phyloP scores from a whole-genome alignment of 1,140 invertebrate genomes.

The Stratiolaelaps scimitus region DNA sequence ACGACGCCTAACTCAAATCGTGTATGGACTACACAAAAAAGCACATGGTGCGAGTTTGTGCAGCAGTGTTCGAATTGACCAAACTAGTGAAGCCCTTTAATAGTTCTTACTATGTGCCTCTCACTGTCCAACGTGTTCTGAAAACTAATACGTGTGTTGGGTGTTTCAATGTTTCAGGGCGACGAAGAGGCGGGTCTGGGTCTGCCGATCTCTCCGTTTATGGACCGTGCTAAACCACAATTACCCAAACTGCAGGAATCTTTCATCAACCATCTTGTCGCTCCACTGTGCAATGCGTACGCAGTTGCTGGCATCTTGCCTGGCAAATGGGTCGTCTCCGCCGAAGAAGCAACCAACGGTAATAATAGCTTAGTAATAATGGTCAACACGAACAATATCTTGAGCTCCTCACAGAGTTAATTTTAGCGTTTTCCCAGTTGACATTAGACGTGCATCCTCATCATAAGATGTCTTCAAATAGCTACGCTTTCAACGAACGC shows the following conservation, averaged over 20 bases:
- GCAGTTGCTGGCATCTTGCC: slow-evolving; percentile 50
- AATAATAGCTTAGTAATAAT: not conserved
- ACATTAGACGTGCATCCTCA: too few species aligned
- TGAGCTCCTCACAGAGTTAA: too few species aligned
- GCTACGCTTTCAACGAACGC: too few species aligned
- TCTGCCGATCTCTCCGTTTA: slow-evolving; percentile 52
- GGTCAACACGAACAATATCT: too few species aligned
- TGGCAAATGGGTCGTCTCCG: slow-evolving; percentile 37
- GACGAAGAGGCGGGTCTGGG: slow-evolving; percentile 50
- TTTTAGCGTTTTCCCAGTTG: too few species aligned
- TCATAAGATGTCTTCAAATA: too few species aligned
- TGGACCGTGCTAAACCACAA: slow-evolving; percentile 51
- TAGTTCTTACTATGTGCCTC: too few species aligned
- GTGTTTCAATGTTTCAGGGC: slow-evolving; percentile 43
- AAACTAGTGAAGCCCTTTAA: too few species aligned
- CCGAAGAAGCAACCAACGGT: slow-evolving; percentile 23
- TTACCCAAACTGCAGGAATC: slow-evolving; percentile 53
- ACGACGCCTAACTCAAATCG: too few species aligned
- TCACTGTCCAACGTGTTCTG: too few species aligned
- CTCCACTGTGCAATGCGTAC: slow-evolving; percentile 50
- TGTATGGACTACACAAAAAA: not conserved
- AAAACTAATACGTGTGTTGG: too few species aligned
- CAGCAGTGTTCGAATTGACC: not conserved
- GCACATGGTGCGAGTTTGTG: too few species aligned
- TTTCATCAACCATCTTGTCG: slow-evolving; percentile 54